These are phyloP conservation scores for Emesis furor DNA, from an alignment of 2,888 invertebrate species.

Conservation along the genomic window DNA sequence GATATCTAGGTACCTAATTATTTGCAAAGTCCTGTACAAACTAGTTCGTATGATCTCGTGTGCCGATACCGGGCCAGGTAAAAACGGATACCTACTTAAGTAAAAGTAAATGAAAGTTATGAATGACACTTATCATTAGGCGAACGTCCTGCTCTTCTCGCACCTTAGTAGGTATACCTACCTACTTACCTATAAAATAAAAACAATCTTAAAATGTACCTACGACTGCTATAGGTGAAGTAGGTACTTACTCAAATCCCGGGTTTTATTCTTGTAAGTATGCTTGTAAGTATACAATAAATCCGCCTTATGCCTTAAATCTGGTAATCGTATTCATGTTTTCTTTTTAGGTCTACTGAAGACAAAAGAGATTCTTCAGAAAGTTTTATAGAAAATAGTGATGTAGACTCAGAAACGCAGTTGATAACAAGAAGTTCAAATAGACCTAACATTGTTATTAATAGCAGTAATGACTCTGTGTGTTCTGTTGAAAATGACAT, in stretches of 20 bases:
- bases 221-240: no score
- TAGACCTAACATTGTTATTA: conserved; percentile 53
- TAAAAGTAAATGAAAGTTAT: neutral
- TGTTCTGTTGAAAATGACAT: conserved; percentile 50
- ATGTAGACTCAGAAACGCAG: conserved; percentile 47
- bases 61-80: neutral
- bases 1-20: neutral
- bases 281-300: conserved; percentile 26
- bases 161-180: neutral
- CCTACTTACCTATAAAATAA: conserved; percentile 7
- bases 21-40: conserved; percentile 28
- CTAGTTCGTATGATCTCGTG: neutral
- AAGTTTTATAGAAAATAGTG: conserved; percentile 56
- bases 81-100: neutral
- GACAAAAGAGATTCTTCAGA: conserved; percentile 51
- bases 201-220: neutral
- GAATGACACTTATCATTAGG: neutral
- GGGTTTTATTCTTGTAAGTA: conserved; percentile 31
- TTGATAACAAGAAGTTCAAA: conserved; percentile 51
- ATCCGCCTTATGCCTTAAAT: conserved; percentile 39
- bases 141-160: neutral
- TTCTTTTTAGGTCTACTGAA: conserved; percentile 51
- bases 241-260: conserved; percentile 32
- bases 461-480: conserved; percentile 51
- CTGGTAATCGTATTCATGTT: conserved; percentile 47